Evolutionary conservation across 2,888 invertebrate genomes (phyloP).

Genomic region (Pandemis corylana): DNA sequence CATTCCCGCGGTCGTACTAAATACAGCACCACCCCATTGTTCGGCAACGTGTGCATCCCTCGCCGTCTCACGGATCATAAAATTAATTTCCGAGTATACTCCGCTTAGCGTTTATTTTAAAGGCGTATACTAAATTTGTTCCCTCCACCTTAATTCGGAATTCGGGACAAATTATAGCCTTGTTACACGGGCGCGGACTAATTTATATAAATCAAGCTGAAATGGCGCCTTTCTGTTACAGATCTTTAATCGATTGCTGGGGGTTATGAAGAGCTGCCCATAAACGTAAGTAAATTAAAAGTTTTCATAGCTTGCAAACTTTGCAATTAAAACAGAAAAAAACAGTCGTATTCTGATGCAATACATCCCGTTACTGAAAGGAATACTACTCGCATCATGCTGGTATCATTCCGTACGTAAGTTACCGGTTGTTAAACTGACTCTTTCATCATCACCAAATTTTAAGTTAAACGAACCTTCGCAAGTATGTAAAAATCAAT

Average conservation of each 20-base stretch:
- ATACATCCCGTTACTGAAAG: too few relatives aligned
- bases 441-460: too few relatives aligned
- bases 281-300: slow-evolving; percentile 28
- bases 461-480: too few relatives aligned
- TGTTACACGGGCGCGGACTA: slow-evolving; percentile 35
- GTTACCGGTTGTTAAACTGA: too few relatives aligned
- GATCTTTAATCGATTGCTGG: slow-evolving; percentile 15
- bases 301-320: not conserved
- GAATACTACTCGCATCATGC: too few relatives aligned
- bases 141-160: slow-evolving; percentile 47
- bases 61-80: slow-evolving; percentile 51
- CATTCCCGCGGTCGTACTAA: slow-evolving; percentile 11
- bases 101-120: slow-evolving; percentile 39
- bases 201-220: slow-evolving; percentile 17
- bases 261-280: slow-evolving; percentile 19
- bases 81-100: slow-evolving; percentile 55
- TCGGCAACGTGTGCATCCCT: slow-evolving; percentile 32
- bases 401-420: too few relatives aligned
- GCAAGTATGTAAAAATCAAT: too few relatives aligned
- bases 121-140: slow-evolving; percentile 46
- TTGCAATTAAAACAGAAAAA: not conserved
- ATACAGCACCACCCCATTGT: slow-evolving; percentile 12
- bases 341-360: too few relatives aligned
- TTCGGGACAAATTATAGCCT: slow-evolving; percentile 46
- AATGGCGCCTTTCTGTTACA: slow-evolving; percentile 26